These are phyloP conservation scores for Chiridota heheva DNA, from an alignment of 35 echinoderm and acorn worm species.

Conservation along the genomic window DNA sequence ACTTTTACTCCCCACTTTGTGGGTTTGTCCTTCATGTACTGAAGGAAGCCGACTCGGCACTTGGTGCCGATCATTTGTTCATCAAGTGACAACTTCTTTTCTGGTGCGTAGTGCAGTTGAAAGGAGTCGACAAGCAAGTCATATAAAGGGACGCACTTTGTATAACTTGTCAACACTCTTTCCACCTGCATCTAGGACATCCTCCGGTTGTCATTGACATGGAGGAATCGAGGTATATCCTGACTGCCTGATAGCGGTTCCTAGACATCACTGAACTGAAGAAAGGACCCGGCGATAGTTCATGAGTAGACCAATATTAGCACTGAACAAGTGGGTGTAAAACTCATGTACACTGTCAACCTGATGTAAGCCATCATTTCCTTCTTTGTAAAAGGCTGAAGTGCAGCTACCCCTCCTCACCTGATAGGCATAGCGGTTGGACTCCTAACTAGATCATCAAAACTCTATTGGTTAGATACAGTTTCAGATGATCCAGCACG, in stretches of 20 bases:
- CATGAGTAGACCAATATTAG: neutral
- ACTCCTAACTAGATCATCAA: conserved; percentile 9
- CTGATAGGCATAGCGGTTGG: neutral
- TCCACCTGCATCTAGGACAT: neutral
- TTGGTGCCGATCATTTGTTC: conserved; percentile 40
- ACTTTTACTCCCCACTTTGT: conserved; percentile 40
- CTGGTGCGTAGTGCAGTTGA: conserved; percentile 6
- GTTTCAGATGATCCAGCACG: no score
- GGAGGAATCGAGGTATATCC: neutral
- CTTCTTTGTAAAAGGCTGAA: neutral
- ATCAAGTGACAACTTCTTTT: conserved; percentile 29
- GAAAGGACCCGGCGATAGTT: neutral
- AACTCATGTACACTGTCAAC: neutral
- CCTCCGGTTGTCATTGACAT: neutral
- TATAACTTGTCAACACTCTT: conserved; percentile 29
- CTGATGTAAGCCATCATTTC: neutral
- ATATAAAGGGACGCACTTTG: conserved; percentile 22
- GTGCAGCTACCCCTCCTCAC: neutral
- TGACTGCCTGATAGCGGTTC: no score
- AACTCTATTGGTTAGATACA: no score
- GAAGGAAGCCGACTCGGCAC: conserved; percentile 4
- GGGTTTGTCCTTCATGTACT: conserved; percentile 55
- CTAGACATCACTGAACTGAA: conserved; percentile 1
- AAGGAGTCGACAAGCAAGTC: neutral
- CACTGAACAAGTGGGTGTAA: neutral